Evolutionary conservation across 2,888 invertebrate species (phyloP).

Genomic region (Saturnia pavonia): DNA sequence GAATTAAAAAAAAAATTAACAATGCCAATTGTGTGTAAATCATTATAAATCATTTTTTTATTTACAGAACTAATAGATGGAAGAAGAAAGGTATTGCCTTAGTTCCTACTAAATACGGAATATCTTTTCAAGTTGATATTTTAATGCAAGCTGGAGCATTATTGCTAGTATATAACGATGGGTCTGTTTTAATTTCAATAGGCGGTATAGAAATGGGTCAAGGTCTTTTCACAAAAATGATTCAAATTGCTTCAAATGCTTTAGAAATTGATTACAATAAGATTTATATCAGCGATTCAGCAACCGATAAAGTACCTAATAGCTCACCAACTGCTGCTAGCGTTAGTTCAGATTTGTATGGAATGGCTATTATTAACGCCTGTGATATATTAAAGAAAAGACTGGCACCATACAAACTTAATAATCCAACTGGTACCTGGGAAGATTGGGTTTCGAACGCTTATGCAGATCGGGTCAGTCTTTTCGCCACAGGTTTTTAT

Average conservation of each 20-base stretch:
- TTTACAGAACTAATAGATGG: slow-evolving; percentile 84
- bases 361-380: slow-evolving; percentile 90
- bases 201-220: slow-evolving; percentile 96
- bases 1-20: too few relatives aligned
- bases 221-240: slow-evolving; percentile 94
- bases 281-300: slow-evolving; percentile 88
- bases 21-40: too few relatives aligned
- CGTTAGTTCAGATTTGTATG: slow-evolving; percentile 89
- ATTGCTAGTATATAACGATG: slow-evolving; percentile 88
- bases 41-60: not conserved
- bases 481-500: slow-evolving; percentile 89
- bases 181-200: slow-evolving; percentile 89
- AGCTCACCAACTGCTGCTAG: slow-evolving; percentile 91
- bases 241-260: slow-evolving; percentile 88
- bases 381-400: slow-evolving; percentile 85
- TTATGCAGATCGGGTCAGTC: slow-evolving; percentile 85
- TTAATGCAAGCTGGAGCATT: slow-evolving; percentile 91
- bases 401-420: slow-evolving; percentile 84
- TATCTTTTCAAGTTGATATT: slow-evolving; percentile 85
- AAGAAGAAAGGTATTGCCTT: slow-evolving; percentile 89
- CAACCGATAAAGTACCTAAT: slow-evolving; percentile 92
- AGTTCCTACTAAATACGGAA: slow-evolving; percentile 89
- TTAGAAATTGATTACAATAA: slow-evolving; percentile 83
- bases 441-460: slow-evolving; percentile 89
- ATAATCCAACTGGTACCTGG: slow-evolving; percentile 88